Base-by-base conservation (phyloP, 2,113 vertebrate species). In the Herpetotheres cachinnans region DNA sequence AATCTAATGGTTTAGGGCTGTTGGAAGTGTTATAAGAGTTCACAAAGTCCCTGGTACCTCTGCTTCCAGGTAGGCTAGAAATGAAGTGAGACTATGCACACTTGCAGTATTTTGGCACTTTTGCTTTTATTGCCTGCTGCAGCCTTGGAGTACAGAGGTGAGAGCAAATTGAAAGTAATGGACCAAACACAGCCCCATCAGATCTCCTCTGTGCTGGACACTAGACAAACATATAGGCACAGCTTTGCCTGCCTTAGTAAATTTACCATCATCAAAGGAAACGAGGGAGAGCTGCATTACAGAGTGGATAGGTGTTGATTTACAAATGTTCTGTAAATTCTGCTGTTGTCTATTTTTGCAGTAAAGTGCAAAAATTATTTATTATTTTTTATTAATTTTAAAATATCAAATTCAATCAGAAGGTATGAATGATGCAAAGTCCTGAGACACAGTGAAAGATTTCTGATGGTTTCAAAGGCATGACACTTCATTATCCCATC, bases 1-100 rank as follows among this genome's bases (percentile, higher is more conserved):
- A 74, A 72, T 73, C 84, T 78, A 74, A 36, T 32, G 38, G 20
- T 2, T 86, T 54, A 36, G 78, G 59, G 63, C 74, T 95, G n/a
- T 34, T 89, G 84, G 71, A 83, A 91, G 58, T 55, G 46, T 59
- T 21, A 2, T 2, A 63, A 18, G n/a, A 42, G 73, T 81, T 86
- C 78, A 63, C 66, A 13, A 44, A 72, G 72, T 44, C 79, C 71
- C 42, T 66, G 73, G 81, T 58, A 73, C 81, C n/a, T 81, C 91
- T 70, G 63, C 24, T 83, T 93, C 86, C 91, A 88, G 89, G 93
- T 96, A 86, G 71, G 47, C 67, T 91, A 32, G 58, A 90, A 95
- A 94, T 82, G 74, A 93, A 86, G 87, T 93, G 95, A 90, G 54
- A 67, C 65, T 42, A 10, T 2, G 27, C 26, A 74, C 44, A 29